Conservation (phyloP, 2,888 invertebrate species). For the Leucania comma region DNA sequence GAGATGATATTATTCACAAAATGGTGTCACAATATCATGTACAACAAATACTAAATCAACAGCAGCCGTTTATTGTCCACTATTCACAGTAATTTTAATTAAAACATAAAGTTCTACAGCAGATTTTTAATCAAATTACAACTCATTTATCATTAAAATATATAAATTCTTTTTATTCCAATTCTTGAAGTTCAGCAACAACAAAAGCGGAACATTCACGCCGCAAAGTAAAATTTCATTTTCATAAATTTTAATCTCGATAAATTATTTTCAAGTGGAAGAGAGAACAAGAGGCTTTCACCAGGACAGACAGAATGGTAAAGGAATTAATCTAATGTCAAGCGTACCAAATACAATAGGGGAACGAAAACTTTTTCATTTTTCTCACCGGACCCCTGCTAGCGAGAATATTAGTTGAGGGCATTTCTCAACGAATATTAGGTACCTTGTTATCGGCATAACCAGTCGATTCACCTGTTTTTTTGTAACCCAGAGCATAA, state of each 20-base stretch:
- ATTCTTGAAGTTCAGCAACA: conserved; percentile 55
- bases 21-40: conserved; percentile 13
- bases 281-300: conserved; percentile 69
- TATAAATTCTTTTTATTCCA: conserved; percentile 57
- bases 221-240: conserved; percentile 73
- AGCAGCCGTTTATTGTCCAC: conserved; percentile 10
- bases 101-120: conserved; percentile 25
- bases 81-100: conserved; percentile 33
- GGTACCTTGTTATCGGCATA: conserved; percentile 39
- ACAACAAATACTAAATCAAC: conserved; percentile 15
- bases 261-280: conserved; percentile 76
- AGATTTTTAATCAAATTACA: conserved; percentile 43
- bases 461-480: conserved; percentile 25
- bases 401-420: conserved; percentile 52
- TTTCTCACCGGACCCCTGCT: conserved; percentile 60
- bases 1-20: conserved; percentile 23
- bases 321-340: conserved; percentile 77
- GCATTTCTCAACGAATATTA: conserved; percentile 54
- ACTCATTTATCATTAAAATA: conserved; percentile 52
- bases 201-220: conserved; percentile 66
- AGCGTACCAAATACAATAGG: conserved; percentile 73
- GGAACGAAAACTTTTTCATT: conserved; percentile 71
- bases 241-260: conserved; percentile 77
- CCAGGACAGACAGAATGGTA: conserved; percentile 71
- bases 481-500: conserved; percentile 8